Conservation (phyloP, 2,888 invertebrate genomes). For the Pycnomerus fuliginosus region DNA sequence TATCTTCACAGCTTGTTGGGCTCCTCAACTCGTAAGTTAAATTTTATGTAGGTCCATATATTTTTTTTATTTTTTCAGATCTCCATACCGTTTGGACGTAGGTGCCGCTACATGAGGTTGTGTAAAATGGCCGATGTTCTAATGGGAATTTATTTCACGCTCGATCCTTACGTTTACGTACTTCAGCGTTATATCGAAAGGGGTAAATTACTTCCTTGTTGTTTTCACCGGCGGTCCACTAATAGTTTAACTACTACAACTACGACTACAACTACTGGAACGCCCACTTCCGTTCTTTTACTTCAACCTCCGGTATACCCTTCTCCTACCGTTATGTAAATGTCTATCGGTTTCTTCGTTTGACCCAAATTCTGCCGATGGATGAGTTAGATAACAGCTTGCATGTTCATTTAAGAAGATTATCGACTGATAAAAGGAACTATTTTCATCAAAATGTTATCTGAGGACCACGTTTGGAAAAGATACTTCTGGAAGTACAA, state of each 20-base stretch:
- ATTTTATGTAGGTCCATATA: too few relatives aligned
- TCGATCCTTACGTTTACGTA: slow-evolving; percentile 83
- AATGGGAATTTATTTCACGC: slow-evolving; percentile 77
- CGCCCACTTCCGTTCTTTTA: slow-evolving; percentile 37
- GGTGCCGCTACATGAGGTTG: slow-evolving; percentile 48
- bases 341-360: slow-evolving; percentile 27
- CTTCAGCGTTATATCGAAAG: slow-evolving; percentile 61
- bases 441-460: too few relatives aligned
- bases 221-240: slow-evolving; percentile 30
- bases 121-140: slow-evolving; percentile 69
- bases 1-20: slow-evolving; percentile 82
- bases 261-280: slow-evolving; percentile 24
- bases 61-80: slow-evolving; percentile 54
- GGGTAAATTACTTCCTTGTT: slow-evolving; percentile 33
- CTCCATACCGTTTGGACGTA: slow-evolving; percentile 58
- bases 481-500: too few relatives aligned
- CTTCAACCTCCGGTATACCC: slow-evolving; percentile 33
- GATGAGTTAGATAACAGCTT: slow-evolving; percentile 30
- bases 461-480: too few relatives aligned
- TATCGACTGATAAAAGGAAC: too few relatives aligned
- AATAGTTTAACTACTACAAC: slow-evolving; percentile 32
- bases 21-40: slow-evolving; percentile 79
- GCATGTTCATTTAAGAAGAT: slow-evolving; percentile 34
- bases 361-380: slow-evolving; percentile 34
- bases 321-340: slow-evolving; percentile 26